A percentile compares a stretch with the other conserved stretches of the same genome.
Evolutionary conservation across 92 coral and sea anemone species (phyloP).

Genomic region (Phenganax stokvisi): DNA sequence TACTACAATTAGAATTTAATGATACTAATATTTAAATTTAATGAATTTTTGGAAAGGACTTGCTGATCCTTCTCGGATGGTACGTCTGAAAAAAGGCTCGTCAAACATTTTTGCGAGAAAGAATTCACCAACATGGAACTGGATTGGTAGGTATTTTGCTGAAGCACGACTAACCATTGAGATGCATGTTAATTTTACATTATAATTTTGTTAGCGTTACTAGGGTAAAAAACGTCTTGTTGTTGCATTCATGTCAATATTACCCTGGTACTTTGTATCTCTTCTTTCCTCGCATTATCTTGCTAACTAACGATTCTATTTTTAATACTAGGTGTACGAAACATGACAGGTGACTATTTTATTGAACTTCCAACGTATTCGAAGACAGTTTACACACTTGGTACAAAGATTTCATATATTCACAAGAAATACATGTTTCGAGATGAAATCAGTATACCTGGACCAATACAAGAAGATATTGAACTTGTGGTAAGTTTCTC

Average conservation of each 20-base stretch:
- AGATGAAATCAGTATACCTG: conserved; percentile 61
- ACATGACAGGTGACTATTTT: conserved; percentile 21
- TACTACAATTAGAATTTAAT: too few species aligned
- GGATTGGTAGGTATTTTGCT: conserved; percentile 11
- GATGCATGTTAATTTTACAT: background rate
- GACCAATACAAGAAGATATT: conserved; percentile 57
- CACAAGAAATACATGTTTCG: conserved; percentile 49
- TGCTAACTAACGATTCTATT: background rate
- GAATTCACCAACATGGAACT: conserved; percentile 17
- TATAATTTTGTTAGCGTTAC: background rate
- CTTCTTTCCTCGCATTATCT: background rate
- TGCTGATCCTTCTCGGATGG: conserved; percentile 6
- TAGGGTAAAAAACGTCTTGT: too few species aligned
- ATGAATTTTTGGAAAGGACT: background rate
- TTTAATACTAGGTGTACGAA: conserved; percentile 14
- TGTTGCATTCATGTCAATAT: too few species aligned
- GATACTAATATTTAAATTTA: background rate
- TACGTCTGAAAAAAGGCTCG: conserved; percentile 21
- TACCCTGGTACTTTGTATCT: background rate
- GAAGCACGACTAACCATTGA: background rate
- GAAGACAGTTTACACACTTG: conserved; percentile 47
- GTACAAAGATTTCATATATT: conserved; percentile 65
- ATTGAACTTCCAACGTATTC: conserved; percentile 23
- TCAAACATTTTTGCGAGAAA: conserved; percentile 24
- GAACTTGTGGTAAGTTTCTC: conserved; percentile 51